These are phyloP conservation scores for Periplaneta americana DNA, from an alignment of 1,140 invertebrate species.

Conservation along the genomic window DNA sequence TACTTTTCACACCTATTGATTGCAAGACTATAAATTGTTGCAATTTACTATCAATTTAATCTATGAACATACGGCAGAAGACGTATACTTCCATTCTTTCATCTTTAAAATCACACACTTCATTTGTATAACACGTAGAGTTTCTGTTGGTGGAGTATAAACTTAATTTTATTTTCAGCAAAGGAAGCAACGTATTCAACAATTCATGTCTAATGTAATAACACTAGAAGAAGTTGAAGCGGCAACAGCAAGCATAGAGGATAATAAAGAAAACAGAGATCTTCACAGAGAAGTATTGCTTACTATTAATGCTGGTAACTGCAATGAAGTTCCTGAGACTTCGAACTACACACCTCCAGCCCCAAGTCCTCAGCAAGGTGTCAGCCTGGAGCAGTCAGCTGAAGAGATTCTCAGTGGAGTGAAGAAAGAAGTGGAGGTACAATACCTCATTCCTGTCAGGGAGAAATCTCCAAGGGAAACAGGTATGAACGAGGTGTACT, in stretches of 20 bases:
- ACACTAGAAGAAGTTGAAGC: conserved; percentile 29
- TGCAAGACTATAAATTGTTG: no score
- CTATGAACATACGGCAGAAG: no score
- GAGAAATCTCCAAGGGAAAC: background rate
- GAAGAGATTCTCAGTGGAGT: conserved; percentile 45
- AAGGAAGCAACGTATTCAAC: conserved; percentile 33
- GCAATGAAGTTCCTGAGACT: background rate
- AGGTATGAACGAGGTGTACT: conserved; percentile 9
- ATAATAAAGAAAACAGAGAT: conserved; percentile 10
- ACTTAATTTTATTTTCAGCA: conserved; percentile 21
- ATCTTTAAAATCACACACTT: no score
- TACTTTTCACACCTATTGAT: no score
- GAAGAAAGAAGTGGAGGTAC: conserved; percentile 44
- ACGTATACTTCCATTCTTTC: no score
- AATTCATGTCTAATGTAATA: conserved; percentile 27
- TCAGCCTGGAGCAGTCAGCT: conserved; percentile 41
- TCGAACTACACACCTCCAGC: background rate
- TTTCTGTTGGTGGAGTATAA: no score
- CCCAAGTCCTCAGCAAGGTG: background rate
- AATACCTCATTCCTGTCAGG: conserved; percentile 33
- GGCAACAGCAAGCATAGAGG: conserved; percentile 34
- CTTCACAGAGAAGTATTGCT: conserved; percentile 23
- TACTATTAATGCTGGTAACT: background rate
- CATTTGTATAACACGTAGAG: no score
- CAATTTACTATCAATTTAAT: no score